These are phyloP conservation scores for Monoplex corrugatus DNA, from an alignment of 2,888 invertebrate genomes.

Conservation along the genomic window DNA sequence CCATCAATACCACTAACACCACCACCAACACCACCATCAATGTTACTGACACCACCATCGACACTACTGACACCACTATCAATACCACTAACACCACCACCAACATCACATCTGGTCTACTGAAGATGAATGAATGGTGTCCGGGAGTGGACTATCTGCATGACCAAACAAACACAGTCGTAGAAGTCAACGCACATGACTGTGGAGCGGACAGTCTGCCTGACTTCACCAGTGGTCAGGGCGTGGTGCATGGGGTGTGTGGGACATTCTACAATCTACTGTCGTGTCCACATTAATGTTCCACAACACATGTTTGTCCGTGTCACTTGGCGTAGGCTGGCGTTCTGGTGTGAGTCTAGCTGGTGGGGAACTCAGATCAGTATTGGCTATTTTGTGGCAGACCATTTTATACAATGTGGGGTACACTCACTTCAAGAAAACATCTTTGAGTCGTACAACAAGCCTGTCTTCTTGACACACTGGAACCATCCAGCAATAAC, in stretches of 20 bases:
- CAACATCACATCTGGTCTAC: too few relatives aligned
- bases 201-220: background rate
- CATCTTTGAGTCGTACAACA: background rate
- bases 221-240: background rate
- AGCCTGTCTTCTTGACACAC: background rate
- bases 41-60: too few relatives aligned
- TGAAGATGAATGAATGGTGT: too few relatives aligned
- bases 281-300: background rate
- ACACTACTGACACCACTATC: too few relatives aligned
- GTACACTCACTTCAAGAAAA: background rate
- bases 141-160: too few relatives aligned
- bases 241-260: background rate
- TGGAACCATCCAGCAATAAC: background rate
- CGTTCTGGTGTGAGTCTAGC: background rate
- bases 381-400: too few relatives aligned
- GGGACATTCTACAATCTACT: background rate
- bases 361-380: background rate
- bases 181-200: background rate
- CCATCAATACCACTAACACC: too few relatives aligned
- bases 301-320: background rate
- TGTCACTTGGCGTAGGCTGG: background rate
- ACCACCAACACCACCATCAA: too few relatives aligned
- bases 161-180: background rate
- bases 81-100: too few relatives aligned
- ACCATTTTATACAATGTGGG: background rate